These are phyloP conservation scores for Biston betularia DNA, from an alignment of 2,888 invertebrate species.

Conservation along the genomic window DNA sequence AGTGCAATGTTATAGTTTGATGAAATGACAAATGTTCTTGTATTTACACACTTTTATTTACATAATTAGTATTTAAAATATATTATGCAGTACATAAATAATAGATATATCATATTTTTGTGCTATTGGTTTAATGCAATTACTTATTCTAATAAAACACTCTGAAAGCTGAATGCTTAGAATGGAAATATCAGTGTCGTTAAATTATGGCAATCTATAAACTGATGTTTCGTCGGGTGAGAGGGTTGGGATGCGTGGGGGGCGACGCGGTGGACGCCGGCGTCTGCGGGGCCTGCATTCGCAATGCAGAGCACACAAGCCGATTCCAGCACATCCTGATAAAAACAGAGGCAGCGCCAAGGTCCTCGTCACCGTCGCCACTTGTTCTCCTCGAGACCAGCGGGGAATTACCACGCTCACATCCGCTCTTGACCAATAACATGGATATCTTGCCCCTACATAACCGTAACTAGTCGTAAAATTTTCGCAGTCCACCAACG, in stretches of 20 bases:
- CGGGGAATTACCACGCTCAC: constrained; percentile 93
- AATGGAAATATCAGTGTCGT: neutral
- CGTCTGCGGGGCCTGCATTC: constrained; percentile 92
- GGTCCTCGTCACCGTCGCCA: constrained; percentile 93
- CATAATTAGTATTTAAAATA: constrained; percentile 40
- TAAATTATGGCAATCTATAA: constrained; percentile 71
- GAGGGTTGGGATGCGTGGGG: constrained; percentile 86
- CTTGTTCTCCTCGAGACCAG: constrained; percentile 93
- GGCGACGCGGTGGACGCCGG: constrained; percentile 88
- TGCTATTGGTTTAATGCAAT: constrained; percentile 29
- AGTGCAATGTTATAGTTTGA: neutral
- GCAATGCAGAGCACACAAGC: constrained; percentile 94
- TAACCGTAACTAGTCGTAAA: constrained; percentile 90
- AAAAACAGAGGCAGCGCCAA: constrained; percentile 94
- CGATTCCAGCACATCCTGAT: constrained; percentile 93
- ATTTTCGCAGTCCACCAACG: constrained; percentile 90
- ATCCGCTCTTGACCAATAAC: constrained; percentile 92
- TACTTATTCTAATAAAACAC: constrained; percentile 19
- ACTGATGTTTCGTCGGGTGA: constrained; percentile 84
- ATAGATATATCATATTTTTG: constrained; percentile 40
- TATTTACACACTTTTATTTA: constrained; percentile 60
- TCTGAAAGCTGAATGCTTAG: constrained; percentile 20
- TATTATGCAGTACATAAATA: constrained; percentile 24
- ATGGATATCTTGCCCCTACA: constrained; percentile 88
- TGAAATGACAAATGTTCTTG: constrained; percentile 41